Evolutionary conservation across 2,113 vertebrate genomes (phyloP).

Genomic region (Copsychus sechellarum): DNA sequence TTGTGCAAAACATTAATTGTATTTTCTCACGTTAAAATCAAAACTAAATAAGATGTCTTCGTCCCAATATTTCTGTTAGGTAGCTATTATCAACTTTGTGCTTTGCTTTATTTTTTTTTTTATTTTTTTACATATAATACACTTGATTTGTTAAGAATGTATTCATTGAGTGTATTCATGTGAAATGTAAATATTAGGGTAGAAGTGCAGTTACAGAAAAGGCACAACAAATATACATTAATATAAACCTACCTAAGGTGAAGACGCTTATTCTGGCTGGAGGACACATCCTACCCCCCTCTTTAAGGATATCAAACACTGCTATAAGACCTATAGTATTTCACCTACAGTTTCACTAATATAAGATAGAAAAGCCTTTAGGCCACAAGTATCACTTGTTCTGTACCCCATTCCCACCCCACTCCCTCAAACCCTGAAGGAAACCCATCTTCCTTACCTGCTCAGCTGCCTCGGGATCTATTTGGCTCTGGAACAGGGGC

Average conservation of each 20-base stretch:
- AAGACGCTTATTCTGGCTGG: not conserved
- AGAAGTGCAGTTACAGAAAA: not conserved
- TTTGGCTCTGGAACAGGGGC: constrained; percentile 90
- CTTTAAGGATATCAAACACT: not conserved
- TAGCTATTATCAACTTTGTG: not conserved
- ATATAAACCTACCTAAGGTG: not conserved
- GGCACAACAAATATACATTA: not conserved
- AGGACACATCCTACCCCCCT: not conserved
- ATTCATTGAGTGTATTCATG: not conserved
- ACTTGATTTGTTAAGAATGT: not conserved
- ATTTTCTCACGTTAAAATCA: not conserved
- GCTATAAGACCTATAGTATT: not conserved
- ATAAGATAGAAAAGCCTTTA: not conserved
- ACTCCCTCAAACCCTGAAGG: not conserved
- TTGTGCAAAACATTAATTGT: not conserved
- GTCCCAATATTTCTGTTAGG: not conserved
- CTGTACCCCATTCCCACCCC: not conserved
- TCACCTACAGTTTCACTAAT: not conserved
- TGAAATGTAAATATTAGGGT: not conserved
- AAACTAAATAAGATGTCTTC: not conserved
- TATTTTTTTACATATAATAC: not conserved
- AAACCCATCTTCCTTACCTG: constrained; percentile 79
- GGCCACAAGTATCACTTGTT: not conserved
- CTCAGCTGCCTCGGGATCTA: constrained; percentile 91
- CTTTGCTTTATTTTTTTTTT: not conserved